Evolutionary conservation across 2,797 vertebrate species (phyloP).

Genomic region (Manis crassicaudata): DNA sequence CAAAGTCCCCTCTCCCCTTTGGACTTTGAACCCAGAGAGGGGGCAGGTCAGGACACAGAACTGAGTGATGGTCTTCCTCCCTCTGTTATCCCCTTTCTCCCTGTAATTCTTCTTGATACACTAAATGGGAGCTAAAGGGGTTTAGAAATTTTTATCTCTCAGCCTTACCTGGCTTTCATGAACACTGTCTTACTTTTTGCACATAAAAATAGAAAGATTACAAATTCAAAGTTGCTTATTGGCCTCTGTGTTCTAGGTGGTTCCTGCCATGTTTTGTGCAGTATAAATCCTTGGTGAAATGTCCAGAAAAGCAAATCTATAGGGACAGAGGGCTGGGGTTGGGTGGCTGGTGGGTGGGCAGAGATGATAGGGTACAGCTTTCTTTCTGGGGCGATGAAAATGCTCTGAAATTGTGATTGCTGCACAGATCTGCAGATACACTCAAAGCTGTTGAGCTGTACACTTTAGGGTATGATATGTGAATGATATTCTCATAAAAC

Average conservation of each 20-base stretch:
- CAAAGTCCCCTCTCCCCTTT: background rate
- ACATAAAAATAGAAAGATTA: background rate
- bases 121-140: background rate
- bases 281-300: background rate
- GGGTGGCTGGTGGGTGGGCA: background rate
- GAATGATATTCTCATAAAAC: background rate
- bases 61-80: background rate
- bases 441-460: background rate
- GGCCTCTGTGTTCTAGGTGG: background rate
- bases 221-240: background rate
- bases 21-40: background rate
- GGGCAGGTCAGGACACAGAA: background rate
- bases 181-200: background rate
- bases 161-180: background rate
- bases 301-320: background rate
- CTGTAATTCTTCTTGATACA: background rate
- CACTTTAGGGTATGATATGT: background rate
- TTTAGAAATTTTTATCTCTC: background rate
- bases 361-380: background rate
- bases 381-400: background rate
- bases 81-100: background rate
- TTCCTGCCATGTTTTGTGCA: background rate
- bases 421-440: background rate
- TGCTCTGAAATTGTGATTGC: background rate
- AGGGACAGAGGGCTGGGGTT: background rate